Base-by-base conservation (phyloP, 2,113 vertebrate genomes). In the Telmatochromis sp. region DNA sequence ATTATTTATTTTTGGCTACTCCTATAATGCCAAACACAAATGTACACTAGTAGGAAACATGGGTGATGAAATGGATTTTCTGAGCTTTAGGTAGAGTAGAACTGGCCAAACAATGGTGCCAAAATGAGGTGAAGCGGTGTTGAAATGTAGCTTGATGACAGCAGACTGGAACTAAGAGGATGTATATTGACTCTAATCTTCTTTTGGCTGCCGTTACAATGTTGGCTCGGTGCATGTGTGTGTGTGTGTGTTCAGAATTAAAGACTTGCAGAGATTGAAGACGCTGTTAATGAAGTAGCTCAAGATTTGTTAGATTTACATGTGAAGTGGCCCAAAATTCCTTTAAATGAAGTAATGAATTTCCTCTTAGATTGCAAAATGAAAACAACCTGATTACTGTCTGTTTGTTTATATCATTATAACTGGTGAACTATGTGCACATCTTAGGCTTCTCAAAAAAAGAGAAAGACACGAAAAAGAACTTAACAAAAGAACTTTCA, bases 151-250 rank as follows among this genome's bases (percentile, higher is more conserved):
- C 28, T 23, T 4, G 14, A 7, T 86, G 65, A 63, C 84, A 85
- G 54, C 14, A 81, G 83, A 35, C 81, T 81, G 49, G 70, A 79
- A 26, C 35, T 86, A 81, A 42, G 73, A 63, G n/a, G 73, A 89
- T 11, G 13, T 70, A 86, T 42, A 54, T 63, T 84, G 19, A 23
- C 55, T 70, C 51, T 92, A 87, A 92, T 92, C 87, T 82, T 75
- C 40, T 86, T 82, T 73, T 13, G 19, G 28, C 65, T 68, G 17
- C 55, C 26, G 51, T 85, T 84, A 57, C 58, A n/a, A 28, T 33
- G 15, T 65, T 85, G 81, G 83, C 80, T 80, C 28, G 2, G 19
- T 28, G 9, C 26, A 17, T n/a, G n/a, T 33, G 45, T 63, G 45
- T 79, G 81, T 37, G 37, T 49, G 81, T 68, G 70, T 54, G 79